A percentile compares a stretch with the other conserved stretches of the same genome.
phyloP scores from a whole-genome alignment of 2,888 invertebrate species.

The Ectobius pallidus region DNA sequence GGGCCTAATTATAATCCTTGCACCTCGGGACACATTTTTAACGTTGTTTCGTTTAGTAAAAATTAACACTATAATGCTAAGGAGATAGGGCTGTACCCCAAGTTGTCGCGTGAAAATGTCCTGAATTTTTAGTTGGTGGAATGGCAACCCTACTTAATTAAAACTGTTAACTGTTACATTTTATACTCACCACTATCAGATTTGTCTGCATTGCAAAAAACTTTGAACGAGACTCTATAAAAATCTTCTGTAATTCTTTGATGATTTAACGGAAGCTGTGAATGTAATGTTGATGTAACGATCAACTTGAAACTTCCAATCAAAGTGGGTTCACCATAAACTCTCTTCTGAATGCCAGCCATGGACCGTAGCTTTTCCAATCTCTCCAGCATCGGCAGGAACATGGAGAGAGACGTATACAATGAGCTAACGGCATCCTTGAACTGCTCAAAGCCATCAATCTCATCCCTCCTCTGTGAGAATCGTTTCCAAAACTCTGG shows the following conservation, averaged over 20 bases:
- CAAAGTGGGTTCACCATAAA: conserved; percentile 63
- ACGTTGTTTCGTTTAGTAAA: too few species aligned
- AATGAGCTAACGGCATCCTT: conserved; percentile 70
- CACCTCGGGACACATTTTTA: too few species aligned
- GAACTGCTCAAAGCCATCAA: conserved; percentile 68
- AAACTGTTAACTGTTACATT: too few species aligned
- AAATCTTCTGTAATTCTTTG: conserved; percentile 74
- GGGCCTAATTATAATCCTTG: too few species aligned
- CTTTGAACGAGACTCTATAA: conserved; percentile 78
- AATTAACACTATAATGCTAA: too few species aligned
- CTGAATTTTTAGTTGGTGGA: too few species aligned
- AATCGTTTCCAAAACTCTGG: conserved; percentile 73
- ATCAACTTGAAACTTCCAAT: conserved; percentile 67
- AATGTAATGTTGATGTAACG: conserved; percentile 68
- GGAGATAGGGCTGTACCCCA: too few species aligned
- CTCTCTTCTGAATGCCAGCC: conserved; percentile 56
- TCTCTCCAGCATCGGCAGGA: conserved; percentile 62
- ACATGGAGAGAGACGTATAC: conserved; percentile 62
- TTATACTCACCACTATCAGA: conserved; percentile 51
- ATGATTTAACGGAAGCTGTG: conserved; percentile 73
- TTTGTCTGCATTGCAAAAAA: conserved; percentile 61
- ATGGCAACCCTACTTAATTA: too few species aligned
- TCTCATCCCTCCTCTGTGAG: conserved; percentile 45
- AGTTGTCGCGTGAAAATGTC: too few species aligned
- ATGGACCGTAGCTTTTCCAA: conserved; percentile 61